phyloP scores from a whole-genome alignment of 2,113 vertebrate species.

The Fregetta grallaria region DNA sequence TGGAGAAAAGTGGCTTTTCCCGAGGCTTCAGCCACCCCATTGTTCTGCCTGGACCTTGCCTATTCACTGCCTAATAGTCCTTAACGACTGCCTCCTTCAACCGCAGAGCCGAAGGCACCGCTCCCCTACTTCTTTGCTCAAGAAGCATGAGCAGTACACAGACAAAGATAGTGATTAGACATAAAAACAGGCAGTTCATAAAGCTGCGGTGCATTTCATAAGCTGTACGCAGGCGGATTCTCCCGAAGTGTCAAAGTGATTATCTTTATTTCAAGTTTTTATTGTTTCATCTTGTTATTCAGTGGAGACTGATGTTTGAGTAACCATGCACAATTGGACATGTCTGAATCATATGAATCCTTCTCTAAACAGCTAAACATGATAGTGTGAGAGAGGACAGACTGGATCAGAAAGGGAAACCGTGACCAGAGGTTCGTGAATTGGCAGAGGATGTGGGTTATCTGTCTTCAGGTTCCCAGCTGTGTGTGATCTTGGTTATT shows the following conservation, averaged over 20 bases:
- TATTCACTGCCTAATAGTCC: not conserved
- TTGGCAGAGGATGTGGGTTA: not conserved
- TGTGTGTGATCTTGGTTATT: not conserved
- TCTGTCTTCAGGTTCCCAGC: not conserved
- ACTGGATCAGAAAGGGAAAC: not conserved
- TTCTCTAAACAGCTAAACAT: not conserved
- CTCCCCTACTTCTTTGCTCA: not conserved
- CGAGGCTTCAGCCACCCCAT: not conserved
- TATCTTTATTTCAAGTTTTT: not conserved
- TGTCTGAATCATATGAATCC: not conserved
- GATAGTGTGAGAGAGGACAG: not conserved
- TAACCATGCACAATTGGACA: not conserved
- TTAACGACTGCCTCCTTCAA: not conserved
- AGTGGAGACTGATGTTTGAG: not conserved
- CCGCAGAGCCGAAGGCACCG: not conserved
- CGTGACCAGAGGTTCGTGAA: not conserved
- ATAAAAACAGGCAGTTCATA: not conserved
- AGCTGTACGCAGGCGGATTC: not conserved
- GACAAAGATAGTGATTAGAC: not conserved
- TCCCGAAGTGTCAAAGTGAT: not conserved
- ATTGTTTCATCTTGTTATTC: not conserved
- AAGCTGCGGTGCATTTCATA: not conserved
- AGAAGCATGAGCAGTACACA: not conserved
- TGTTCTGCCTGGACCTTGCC: not conserved
- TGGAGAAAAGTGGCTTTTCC: not conserved